phyloP scores from a whole-genome alignment of 2,888 invertebrate species.

The Chrysolina americana region DNA sequence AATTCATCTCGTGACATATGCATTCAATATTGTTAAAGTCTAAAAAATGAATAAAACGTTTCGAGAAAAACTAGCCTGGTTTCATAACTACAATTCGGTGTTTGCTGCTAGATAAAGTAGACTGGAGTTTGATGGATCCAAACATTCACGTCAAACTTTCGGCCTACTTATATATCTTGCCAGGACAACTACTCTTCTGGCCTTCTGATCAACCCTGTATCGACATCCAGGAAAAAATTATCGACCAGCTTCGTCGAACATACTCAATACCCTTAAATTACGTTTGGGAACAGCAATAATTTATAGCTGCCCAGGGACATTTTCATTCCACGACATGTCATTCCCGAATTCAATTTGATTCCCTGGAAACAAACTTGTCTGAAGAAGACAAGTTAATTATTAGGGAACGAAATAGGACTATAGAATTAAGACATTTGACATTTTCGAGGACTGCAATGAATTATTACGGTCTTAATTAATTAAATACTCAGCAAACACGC shows the following conservation, averaged over 20 bases:
- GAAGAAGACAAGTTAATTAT: slow-evolving; percentile 65
- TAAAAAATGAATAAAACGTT: too few species aligned
- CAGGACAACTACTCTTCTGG: too few species aligned
- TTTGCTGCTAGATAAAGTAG: too few species aligned
- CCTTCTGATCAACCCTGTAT: too few species aligned
- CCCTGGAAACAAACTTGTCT: slow-evolving; percentile 53
- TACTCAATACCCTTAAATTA: not conserved
- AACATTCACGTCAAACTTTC: too few species aligned
- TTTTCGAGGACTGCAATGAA: slow-evolving; percentile 64
- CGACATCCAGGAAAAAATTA: too few species aligned
- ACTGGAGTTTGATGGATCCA: too few species aligned
- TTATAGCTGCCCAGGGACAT: slow-evolving; percentile 37
- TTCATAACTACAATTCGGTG: too few species aligned
- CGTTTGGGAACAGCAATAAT: slow-evolving; percentile 36
- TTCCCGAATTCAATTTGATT: slow-evolving; percentile 54
- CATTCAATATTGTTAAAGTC: too few species aligned
- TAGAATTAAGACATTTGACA: slow-evolving; percentile 66
- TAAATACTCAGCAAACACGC: slow-evolving; percentile 61
- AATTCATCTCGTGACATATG: too few species aligned
- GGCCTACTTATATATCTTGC: too few species aligned
- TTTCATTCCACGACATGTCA: slow-evolving; percentile 42
- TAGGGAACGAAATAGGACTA: slow-evolving; percentile 61
- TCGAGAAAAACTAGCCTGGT: too few species aligned
- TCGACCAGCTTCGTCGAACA: not conserved
- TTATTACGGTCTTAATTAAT: slow-evolving; percentile 63